These are phyloP conservation scores for Enteromius trimaculatus DNA, from an alignment of 2,797 vertebrate species.

Conservation along the genomic window DNA sequence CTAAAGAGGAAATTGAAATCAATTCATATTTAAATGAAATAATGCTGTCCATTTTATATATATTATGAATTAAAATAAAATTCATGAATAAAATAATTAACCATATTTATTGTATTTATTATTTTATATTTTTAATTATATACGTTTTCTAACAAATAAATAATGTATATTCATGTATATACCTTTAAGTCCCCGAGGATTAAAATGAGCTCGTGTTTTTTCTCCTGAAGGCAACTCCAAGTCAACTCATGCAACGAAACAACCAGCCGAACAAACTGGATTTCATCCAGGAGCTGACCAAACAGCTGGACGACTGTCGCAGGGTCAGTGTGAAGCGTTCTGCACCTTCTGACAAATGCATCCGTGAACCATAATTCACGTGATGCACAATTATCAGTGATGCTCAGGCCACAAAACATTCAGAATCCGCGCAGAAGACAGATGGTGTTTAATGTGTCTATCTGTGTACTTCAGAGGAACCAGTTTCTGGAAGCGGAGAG, in stretches of 20 bases:
- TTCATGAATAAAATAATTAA: background rate
- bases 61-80: background rate
- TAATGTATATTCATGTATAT: background rate
- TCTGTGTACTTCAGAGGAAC: slow-evolving; percentile 73
- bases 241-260: slow-evolving; percentile 68
- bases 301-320: slow-evolving; percentile 73
- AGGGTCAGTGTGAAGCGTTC: slow-evolving; percentile 64
- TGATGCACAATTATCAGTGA: background rate
- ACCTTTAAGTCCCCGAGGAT: background rate
- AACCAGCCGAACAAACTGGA: slow-evolving; percentile 70
- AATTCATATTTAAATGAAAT: background rate
- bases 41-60: background rate
- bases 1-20: background rate
- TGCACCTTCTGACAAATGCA: background rate
- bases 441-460: background rate
- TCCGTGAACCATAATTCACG: no score
- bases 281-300: slow-evolving; percentile 80
- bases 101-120: background rate
- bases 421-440: background rate
- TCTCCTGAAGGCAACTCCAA: slow-evolving; percentile 36
- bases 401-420: background rate
- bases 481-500: slow-evolving; percentile 83
- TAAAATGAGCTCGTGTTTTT: background rate
- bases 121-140: background rate
- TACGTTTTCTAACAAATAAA: background rate